phyloP scores from a whole-genome alignment of 1,140 invertebrate species.

The Pseudachorutes palmiensis region DNA sequence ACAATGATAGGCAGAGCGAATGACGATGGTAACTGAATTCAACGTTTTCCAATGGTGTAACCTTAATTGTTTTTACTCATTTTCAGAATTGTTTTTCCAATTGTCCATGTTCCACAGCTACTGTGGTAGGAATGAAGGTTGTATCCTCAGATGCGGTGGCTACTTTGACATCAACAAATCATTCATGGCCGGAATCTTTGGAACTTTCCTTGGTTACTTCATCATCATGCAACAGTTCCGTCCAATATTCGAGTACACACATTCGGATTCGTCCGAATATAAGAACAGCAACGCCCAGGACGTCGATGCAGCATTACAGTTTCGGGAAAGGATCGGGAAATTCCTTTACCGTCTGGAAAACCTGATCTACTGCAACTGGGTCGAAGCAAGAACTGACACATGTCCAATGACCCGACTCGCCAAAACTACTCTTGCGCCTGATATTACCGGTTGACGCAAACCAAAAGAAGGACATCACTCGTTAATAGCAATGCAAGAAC shows the following conservation, averaged over 20 bases:
- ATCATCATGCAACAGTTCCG: slow-evolving; percentile 32
- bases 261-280: background rate
- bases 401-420: background rate
- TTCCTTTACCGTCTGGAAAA: background rate
- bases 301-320: background rate
- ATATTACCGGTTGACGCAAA: too few species aligned
- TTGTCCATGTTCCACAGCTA: slow-evolving; percentile 27
- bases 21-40: too few species aligned
- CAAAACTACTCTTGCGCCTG: too few species aligned
- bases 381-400: background rate
- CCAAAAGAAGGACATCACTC: too few species aligned
- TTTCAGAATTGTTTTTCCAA: slow-evolving; percentile 32
- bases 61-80: too few species aligned
- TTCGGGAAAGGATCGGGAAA: background rate
- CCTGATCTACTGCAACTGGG: background rate
- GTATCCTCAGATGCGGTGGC: slow-evolving; percentile 16
- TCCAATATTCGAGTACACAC: slow-evolving; percentile 15
- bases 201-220: slow-evolving; percentile 28
- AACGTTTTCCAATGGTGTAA: too few species aligned
- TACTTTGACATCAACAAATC: slow-evolving; percentile 28
- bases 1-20: slow-evolving; percentile 27
- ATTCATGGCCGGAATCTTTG: slow-evolving; percentile 25
- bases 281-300: too few species aligned
- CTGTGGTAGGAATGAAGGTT: slow-evolving; percentile 7
- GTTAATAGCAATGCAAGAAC: too few species aligned